These are phyloP conservation scores for Lethrus apterus DNA, from an alignment of 1,140 invertebrate genomes.

Conservation along the genomic window DNA sequence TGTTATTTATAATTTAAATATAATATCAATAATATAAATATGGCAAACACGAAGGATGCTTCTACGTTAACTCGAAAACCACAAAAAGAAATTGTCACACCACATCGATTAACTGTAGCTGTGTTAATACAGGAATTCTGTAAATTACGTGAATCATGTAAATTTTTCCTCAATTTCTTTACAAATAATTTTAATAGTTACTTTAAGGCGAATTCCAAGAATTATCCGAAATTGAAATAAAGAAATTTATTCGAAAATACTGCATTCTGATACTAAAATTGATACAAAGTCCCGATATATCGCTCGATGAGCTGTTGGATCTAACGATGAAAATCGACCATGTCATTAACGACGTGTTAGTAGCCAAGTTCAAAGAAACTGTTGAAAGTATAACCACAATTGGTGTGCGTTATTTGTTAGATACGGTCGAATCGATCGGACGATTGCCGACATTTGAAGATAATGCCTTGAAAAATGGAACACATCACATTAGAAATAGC, in stretches of 20 bases:
- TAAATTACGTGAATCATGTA: conserved; percentile 44
- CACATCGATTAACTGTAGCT: conserved; percentile 49
- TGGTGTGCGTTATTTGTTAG: conserved; percentile 54
- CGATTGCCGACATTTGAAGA: conserved; percentile 36
- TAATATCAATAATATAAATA: no score
- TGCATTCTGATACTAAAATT: conserved; percentile 55
- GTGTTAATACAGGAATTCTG: conserved; percentile 50
- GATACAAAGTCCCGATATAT: conserved; percentile 61
- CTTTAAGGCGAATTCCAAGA: conserved; percentile 25
- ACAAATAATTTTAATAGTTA: conserved; percentile 14
- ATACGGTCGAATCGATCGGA: conserved; percentile 50
- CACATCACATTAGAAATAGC: conserved; percentile 40
- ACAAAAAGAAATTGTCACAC: conserved; percentile 49
- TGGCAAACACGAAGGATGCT: no score
- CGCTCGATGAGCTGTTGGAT: conserved; percentile 48
- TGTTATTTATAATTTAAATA: no score
- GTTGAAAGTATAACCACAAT: conserved; percentile 46
- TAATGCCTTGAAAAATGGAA: conserved; percentile 11
- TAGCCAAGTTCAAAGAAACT: conserved; percentile 47
- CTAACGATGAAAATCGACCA: conserved; percentile 50
- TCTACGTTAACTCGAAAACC: no score
- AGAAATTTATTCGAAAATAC: conserved; percentile 44
- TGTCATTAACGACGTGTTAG: conserved; percentile 44
- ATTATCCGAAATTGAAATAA: conserved; percentile 35
- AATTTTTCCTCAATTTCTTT: conserved; percentile 9